Evolutionary conservation across 2,113 vertebrate species (phyloP), one percentile per base, ranked within the genome.

Genomic region (Dryoscopus gambensis): DNA sequence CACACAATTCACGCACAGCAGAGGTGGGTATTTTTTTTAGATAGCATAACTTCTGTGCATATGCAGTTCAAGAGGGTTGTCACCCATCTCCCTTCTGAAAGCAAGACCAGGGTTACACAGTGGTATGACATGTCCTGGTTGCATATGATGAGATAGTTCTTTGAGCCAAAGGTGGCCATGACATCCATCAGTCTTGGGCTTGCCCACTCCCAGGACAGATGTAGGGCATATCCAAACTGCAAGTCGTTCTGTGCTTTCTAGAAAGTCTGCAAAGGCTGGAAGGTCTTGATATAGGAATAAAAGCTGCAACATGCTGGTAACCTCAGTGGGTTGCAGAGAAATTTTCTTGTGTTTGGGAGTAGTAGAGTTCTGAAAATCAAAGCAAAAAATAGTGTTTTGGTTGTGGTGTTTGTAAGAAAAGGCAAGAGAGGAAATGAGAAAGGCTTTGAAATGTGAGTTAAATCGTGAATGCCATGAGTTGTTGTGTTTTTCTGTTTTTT

Each of bases 391-490:
- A 79, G 57, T 95, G 68, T 87, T 95, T 88, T 95, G 89, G 49
- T 94, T 94, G 84, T 24, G 52, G 76, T 84, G 76, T 89, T 96
- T 87, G 68, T 92, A 87, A 81, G 76, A 93, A 90, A 89, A 90
- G 40, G 47, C 3, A 6, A 63, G 83, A 60, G 60, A 95, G 93
- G 96, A 97, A 96, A 89, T 92, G 73, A 92, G 88, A 92, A 88
- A 71, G 47, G 12, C 89, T 96, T 95, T 96, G 90, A 95, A 90
- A 90, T 68, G 86, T 68, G 86, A 92, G 60, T 86, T 95, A 87
- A 93, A 89, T 81, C 1, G 0, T 0, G 15, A 95, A 17, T 78
- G 37, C 79, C 16, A 4, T 33, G 79, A 60, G 18, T 87, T 42
- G 49, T 67, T 80, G 24, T 84, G 31, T 85, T 91, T 87, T 78